Percentiles rank a stretch among this genome's conserved stretches.
Conservation (phyloP, 2,797 vertebrate genomes). For the Semotilus atromaculatus region DNA sequence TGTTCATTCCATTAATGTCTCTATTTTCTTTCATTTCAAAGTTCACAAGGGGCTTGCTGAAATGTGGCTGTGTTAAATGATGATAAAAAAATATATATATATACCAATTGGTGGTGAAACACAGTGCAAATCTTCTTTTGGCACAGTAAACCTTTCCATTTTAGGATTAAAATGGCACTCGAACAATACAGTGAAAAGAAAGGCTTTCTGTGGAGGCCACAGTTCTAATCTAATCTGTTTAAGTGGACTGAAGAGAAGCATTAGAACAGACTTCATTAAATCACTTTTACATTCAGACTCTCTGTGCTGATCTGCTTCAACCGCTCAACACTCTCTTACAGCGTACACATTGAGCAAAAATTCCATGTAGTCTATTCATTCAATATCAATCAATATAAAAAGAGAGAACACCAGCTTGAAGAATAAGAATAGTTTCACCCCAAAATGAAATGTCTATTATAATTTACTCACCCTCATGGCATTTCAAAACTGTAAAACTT, state of each 20-base stretch:
- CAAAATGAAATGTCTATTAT: not conserved
- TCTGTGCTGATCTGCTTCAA: constrained; percentile 30
- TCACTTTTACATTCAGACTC: constrained; percentile 54
- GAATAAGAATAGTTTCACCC: not conserved
- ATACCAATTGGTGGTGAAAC: constrained; percentile 1
- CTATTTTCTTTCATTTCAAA: not conserved
- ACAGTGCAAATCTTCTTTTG: constrained; percentile 20
- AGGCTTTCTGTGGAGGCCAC: constrained; percentile 45
- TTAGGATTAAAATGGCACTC: constrained; percentile 39
- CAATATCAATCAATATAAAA: constrained; percentile 10
- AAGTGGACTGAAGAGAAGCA: constrained; percentile 57
- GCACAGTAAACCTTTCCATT: constrained; percentile 40
- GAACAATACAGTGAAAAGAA: constrained; percentile 38
- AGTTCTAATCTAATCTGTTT: constrained; percentile 55
- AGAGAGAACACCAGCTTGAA: not conserved
- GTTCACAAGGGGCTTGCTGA: constrained; percentile 13
- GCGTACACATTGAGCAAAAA: not conserved
- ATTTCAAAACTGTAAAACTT: not conserved
- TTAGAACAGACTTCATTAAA: constrained; percentile 58
- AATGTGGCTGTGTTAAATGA: not conserved
- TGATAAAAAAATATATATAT: not conserved
- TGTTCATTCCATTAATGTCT: not conserved
- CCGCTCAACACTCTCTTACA: constrained; percentile 21
- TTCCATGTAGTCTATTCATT: constrained; percentile 3
- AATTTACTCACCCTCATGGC: not conserved